Percentiles rank a stretch among this genome's conserved stretches.
Conservation (phyloP, 2,113 vertebrate genomes). For the Sinocyclocheilus grahami region DNA sequence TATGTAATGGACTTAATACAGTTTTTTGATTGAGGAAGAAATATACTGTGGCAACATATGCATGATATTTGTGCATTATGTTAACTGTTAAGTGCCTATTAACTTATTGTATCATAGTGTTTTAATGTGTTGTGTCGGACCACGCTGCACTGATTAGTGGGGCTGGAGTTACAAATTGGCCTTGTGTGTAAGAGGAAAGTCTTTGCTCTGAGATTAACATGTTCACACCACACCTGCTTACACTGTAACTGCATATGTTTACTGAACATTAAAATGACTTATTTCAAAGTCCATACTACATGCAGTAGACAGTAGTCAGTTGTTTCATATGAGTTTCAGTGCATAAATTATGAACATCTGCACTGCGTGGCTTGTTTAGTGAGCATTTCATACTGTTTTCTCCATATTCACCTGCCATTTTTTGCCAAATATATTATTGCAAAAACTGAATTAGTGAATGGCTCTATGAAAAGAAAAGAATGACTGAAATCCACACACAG, state of each 20-base stretch:
- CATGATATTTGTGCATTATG: slow-evolving; percentile 83
- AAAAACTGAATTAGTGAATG: background rate
- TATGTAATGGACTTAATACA: slow-evolving; percentile 72
- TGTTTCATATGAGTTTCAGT: slow-evolving; percentile 5
- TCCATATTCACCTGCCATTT: background rate
- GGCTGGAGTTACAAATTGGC: slow-evolving; percentile 66
- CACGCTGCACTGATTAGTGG: slow-evolving; percentile 76
- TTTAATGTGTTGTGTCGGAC: slow-evolving; percentile 68
- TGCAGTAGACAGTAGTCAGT: slow-evolving; percentile 11
- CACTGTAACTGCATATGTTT: slow-evolving; percentile 51
- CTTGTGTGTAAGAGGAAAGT: slow-evolving; percentile 63
- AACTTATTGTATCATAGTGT: slow-evolving; percentile 79
- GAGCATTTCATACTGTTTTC: slow-evolving; percentile 3
- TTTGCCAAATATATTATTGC: background rate
- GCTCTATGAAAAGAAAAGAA: background rate
- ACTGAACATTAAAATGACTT: slow-evolving; percentile 28
- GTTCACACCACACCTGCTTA: slow-evolving; percentile 37
- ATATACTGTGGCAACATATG: slow-evolving; percentile 71
- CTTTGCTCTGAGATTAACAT: slow-evolving; percentile 63
- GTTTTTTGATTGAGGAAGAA: slow-evolving; percentile 62
- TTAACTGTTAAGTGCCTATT: slow-evolving; percentile 74
- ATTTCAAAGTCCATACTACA: slow-evolving; percentile 15
- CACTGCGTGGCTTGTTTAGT: slow-evolving; percentile 9
- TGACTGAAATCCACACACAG: no score
- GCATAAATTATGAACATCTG: slow-evolving; percentile 36